Evolutionary conservation across 92 coral and sea anemone species (phyloP).

Genomic region (Hydrozoanthus gracilis): DNA sequence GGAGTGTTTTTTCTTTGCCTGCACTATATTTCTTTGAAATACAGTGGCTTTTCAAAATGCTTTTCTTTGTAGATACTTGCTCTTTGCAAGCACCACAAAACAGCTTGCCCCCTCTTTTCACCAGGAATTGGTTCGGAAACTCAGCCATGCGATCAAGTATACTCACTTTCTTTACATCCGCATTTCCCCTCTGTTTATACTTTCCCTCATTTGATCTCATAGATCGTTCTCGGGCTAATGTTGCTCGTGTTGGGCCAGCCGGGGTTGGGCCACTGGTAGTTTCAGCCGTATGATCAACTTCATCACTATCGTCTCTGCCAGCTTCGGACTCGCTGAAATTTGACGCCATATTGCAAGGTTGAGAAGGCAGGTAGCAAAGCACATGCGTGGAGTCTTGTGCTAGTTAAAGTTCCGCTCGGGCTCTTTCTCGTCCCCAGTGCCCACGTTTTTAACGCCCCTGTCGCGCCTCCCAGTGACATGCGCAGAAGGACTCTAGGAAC

Average conservation of each 20-base stretch:
- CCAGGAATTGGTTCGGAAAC: constrained; percentile 12
- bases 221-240: not conserved
- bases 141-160: constrained; percentile 6
- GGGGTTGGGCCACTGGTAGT: not conserved
- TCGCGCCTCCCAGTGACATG: not conserved
- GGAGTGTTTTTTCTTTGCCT: constrained; percentile 24
- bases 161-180: not conserved
- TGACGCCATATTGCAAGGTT: not conserved
- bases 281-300: not conserved
- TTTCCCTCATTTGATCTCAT: no score
- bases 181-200: not conserved
- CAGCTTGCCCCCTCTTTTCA: no score
- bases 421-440: not conserved
- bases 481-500: no score
- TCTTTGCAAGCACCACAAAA: no score
- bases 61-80: no score
- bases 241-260: constrained; percentile 5
- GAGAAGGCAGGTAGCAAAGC: not conserved
- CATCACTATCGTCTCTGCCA: not conserved
- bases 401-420: not conserved
- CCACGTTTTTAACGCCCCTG: not conserved
- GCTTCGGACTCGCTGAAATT: no score
- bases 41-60: not conserved
- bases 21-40: constrained; percentile 22
- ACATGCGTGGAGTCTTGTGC: not conserved